Percentiles rank a stretch among this genome's conserved stretches.
phyloP scores from a whole-genome alignment of 2,888 invertebrate genomes.

The Drosophila emarginata region DNA sequence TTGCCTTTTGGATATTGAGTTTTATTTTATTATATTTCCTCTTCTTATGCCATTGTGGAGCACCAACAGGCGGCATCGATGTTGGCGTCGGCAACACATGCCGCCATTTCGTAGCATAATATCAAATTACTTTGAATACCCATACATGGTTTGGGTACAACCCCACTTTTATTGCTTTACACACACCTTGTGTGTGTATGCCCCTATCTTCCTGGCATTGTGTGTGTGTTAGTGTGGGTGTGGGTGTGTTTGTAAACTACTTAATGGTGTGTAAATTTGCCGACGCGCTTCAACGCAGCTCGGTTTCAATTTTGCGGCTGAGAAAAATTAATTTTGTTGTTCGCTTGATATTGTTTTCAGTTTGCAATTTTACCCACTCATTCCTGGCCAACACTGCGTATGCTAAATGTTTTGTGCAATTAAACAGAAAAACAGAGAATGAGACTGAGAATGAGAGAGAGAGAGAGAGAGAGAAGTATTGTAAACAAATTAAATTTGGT shows the following conservation, averaged over 20 bases:
- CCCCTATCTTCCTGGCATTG: constrained; percentile 5
- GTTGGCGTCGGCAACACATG: constrained; percentile 50
- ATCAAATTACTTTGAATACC: constrained; percentile 66
- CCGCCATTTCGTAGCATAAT: constrained; percentile 65
- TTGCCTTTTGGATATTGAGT: constrained; percentile 45
- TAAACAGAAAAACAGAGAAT: constrained; percentile 47
- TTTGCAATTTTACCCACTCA: constrained; percentile 42
- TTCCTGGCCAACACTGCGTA: constrained; percentile 55
- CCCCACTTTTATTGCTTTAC: constrained; percentile 57
- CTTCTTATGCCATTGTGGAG: constrained; percentile 39
- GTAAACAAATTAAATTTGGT: constrained; percentile 57
- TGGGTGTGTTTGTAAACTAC: constrained; percentile 76
- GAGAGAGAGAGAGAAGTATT: constrained; percentile 19
- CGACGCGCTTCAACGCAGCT: constrained; percentile 59
- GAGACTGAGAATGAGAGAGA: background rate
- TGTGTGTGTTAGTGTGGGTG: constrained; percentile 24
- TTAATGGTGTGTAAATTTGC: constrained; percentile 81
- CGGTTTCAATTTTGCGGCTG: constrained; percentile 74
- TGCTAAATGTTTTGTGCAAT: constrained; percentile 67
- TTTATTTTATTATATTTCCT: constrained; percentile 72
- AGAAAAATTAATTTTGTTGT: constrained; percentile 69
- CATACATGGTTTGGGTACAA: constrained; percentile 27
- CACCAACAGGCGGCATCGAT: constrained; percentile 38
- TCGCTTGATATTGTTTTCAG: constrained; percentile 22
- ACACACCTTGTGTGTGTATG: constrained; percentile 61